Conservation (phyloP, 2,888 invertebrate genomes). For the Andrena hattorfiana region DNA sequence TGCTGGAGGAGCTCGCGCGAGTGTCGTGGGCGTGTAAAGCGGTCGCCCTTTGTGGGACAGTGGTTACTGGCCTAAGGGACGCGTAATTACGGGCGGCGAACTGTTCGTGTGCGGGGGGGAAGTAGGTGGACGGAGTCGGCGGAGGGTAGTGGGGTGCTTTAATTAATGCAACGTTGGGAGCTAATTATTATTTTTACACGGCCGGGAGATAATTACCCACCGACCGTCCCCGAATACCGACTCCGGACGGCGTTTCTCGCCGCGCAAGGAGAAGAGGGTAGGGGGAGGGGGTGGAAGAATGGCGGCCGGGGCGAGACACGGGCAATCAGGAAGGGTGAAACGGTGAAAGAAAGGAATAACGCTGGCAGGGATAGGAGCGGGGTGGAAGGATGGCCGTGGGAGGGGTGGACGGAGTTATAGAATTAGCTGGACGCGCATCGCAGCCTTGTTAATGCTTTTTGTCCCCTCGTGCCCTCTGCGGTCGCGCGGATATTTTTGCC, state of each 20-base stretch:
- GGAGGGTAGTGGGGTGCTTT: constrained; percentile 59
- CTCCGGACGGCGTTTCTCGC: constrained; percentile 24
- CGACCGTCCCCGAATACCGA: constrained; percentile 56
- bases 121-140: constrained; percentile 9
- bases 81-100: constrained; percentile 66
- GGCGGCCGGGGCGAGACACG: neutral
- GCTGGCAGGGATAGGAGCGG: neutral
- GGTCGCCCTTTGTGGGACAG: constrained; percentile 68
- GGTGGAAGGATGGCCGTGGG: neutral
- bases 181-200: constrained; percentile 83
- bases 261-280: neutral
- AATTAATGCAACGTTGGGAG: constrained; percentile 79
- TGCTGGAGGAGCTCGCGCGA: constrained; percentile 15
- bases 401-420: constrained; percentile 48
- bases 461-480: constrained; percentile 29
- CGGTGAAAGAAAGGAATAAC: neutral
- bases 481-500: constrained; percentile 55
- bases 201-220: constrained; percentile 80
- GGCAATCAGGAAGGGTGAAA: neutral
- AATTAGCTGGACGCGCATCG: constrained; percentile 68
- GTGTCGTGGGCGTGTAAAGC: constrained; percentile 64
- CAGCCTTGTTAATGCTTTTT: constrained; percentile 79
- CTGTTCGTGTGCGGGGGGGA: constrained; percentile 17
- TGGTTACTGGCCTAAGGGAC: constrained; percentile 66
- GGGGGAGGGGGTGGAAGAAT: neutral